A percentile compares a stretch with the other conserved stretches of the same genome.
Evolutionary conservation across 2,888 invertebrate genomes (phyloP).

Genomic region (Mamestra brassicae): DNA sequence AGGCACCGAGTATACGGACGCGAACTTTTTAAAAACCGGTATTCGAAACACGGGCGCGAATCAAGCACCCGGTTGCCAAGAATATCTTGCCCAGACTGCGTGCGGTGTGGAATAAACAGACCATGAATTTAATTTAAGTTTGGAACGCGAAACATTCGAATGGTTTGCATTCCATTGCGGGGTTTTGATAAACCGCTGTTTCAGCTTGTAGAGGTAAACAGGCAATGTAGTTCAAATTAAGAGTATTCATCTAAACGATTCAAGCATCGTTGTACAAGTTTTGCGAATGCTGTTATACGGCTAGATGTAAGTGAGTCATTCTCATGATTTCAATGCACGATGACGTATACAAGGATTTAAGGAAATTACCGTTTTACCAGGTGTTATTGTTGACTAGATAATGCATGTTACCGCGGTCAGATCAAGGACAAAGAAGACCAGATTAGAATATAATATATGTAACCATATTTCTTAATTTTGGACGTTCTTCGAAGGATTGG

Average conservation of each 20-base stretch:
- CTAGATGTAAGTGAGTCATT: constrained; percentile 56
- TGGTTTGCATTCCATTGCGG: constrained; percentile 59
- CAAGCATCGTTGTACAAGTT: constrained; percentile 20
- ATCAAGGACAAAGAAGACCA: constrained; percentile 45
- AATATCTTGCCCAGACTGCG: constrained; percentile 83
- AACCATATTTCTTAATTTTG: background rate
- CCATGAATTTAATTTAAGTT: constrained; percentile 60
- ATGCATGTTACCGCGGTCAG: constrained; percentile 42
- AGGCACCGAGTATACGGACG: constrained; percentile 63
- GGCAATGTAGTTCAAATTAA: constrained; percentile 32
- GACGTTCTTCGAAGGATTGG: background rate
- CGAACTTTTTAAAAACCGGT: constrained; percentile 76
- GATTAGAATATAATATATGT: constrained; percentile 7
- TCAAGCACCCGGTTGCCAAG: constrained; percentile 81
- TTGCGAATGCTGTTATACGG: constrained; percentile 28
- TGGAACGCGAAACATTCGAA: constrained; percentile 31
- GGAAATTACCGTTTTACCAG: constrained; percentile 62
- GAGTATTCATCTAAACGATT: constrained; percentile 23
- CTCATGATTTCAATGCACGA: constrained; percentile 45
- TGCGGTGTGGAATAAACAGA: constrained; percentile 68
- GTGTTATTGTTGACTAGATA: constrained; percentile 54
- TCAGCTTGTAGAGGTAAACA: constrained; percentile 21
- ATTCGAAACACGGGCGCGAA: constrained; percentile 65
- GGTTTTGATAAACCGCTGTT: constrained; percentile 37
- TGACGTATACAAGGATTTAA: constrained; percentile 50